Conservation (phyloP, 2,888 invertebrate species). For the Volucella inanis region DNA sequence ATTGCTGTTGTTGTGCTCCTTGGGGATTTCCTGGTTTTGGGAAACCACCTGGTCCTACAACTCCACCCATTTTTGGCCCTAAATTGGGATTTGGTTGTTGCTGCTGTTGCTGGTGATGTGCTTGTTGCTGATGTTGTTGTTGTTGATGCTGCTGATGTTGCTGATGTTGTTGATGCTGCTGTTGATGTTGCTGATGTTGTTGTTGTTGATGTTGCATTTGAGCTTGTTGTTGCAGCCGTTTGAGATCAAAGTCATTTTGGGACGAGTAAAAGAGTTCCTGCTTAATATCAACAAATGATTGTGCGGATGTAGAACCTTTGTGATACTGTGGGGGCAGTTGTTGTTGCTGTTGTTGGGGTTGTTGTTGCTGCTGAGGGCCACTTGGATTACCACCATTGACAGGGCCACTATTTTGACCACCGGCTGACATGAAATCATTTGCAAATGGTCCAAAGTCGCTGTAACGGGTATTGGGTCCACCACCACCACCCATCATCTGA, state of each 20-base stretch:
- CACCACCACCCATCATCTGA: constrained; percentile 80
- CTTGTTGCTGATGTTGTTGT: constrained; percentile 77
- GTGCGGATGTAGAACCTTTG: constrained; percentile 82
- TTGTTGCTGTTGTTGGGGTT: constrained; percentile 78
- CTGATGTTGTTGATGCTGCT: constrained; percentile 77
- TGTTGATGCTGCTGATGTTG: constrained; percentile 76
- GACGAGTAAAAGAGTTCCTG: constrained; percentile 84
- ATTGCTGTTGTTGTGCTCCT: constrained; percentile 78
- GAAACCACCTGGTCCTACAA: constrained; percentile 78
- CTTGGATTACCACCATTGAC: constrained; percentile 78
- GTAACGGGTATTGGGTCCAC: constrained; percentile 84
- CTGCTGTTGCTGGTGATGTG: constrained; percentile 77
- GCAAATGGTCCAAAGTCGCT: constrained; percentile 86
- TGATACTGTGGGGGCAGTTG: constrained; percentile 82
- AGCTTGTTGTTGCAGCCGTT: constrained; percentile 82
- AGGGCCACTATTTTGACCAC: constrained; percentile 80
- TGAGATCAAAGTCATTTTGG: constrained; percentile 83
- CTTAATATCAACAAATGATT: constrained; percentile 84
- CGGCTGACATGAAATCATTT: constrained; percentile 83
- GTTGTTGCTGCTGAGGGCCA: constrained; percentile 79
- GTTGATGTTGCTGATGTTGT: constrained; percentile 78
- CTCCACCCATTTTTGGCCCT: constrained; percentile 80
- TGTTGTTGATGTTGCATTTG: constrained; percentile 80
- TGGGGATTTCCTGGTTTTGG: constrained; percentile 76
- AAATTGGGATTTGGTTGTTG: constrained; percentile 79